Base-by-base conservation (phyloP, 2,888 invertebrate genomes). In the Pemphredon lugubris region DNA sequence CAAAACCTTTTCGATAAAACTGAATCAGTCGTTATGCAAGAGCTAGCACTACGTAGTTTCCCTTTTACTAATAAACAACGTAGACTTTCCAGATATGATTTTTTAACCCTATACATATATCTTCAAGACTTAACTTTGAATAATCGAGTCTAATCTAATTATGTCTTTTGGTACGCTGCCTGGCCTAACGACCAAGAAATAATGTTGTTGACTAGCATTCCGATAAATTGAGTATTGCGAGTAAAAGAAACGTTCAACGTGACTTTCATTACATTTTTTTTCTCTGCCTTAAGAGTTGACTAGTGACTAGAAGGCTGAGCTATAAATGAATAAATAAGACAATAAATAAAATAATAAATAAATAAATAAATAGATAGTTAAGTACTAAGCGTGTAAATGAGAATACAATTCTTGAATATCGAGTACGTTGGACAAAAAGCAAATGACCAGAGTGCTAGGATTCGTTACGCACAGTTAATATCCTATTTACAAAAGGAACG, bases 111-210 rank as follows among this genome's bases (percentile, higher is more conserved):
- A 80, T 77, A 84, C 75, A 77, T 83, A 80, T 70, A 79, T 73
- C 69, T 75, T 75, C 68, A 70, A 79, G 73, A 75, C 79, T 83
- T 82, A 81, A 83, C 75, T 77, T 79, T 64, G 74, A 69, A 60
- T 77, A 81, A 77, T 71, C 68, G 50, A 64, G 70, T 68, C 73
- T 82, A 75, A 32, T 74, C 79, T 82, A 82, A 73, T 67, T 74
- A 72, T 81, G 80, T 83, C 80, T 83, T 82, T 83, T 83, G 69
- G 71, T 79, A 79, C 64, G 79, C 81, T 79, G 81, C 82, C 81
- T 71, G 73, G 59, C 74, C 34, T 47, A 69, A 58, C 34, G 66
- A 73, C 69, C 73, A 71, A 75, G 59, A 72, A 78, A 75, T 70
- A 75, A 81, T 76, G 50, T 72, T 66, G 47, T 48, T 68, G 77